Base-by-base conservation (phyloP, 2,113 vertebrate genomes). In the Pholis gunnellus region DNA sequence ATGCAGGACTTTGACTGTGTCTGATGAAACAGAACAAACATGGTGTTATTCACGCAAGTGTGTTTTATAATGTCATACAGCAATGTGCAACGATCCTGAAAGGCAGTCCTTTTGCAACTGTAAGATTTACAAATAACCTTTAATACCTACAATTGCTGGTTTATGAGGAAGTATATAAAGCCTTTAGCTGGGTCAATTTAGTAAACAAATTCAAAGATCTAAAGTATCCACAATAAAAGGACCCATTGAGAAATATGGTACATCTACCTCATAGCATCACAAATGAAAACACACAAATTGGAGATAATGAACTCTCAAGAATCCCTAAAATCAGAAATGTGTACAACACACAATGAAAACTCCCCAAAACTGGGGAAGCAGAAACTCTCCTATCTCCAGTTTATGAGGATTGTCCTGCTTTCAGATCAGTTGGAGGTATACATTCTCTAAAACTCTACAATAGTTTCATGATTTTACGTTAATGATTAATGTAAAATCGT, bases 21-120 rank as follows among this genome's bases (percentile, higher is more conserved):
- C 44, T 36, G 40, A 56, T 46, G 40, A 72, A 76, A 38, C 17
- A n/a, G 42, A 73, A 31, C 48, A 83, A 83, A 89, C 10, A 75
- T 57, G 40, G 36, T 6, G 40, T 9, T 52, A 7, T 73, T 72
- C 54, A 69, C 44, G 13, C 29, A 31, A 46, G 17, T 8, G 25
- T 27, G 42, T 27, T 1, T 57, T 6, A n/a, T 75, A 63, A 67
- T 25, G 50, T 82, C 72, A 81, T 34, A 25, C 38, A 61, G 71
- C 27, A 65, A 38, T 59, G 34, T 46, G 44, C 42, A 71, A 54
- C 65, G 1, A 36, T 25, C 1, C 25, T 25, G n/a, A 65, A 54
- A 72, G 48, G 10, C 31, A 70, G 31, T 20, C 56, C 25, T 4
- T 52, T 20, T 52, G 31, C 1, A 70, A 25, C 18, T 15, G 4